Evolutionary conservation across 2,797 vertebrate species (phyloP).

Genomic region (Phrynocephalus forsythii): DNA sequence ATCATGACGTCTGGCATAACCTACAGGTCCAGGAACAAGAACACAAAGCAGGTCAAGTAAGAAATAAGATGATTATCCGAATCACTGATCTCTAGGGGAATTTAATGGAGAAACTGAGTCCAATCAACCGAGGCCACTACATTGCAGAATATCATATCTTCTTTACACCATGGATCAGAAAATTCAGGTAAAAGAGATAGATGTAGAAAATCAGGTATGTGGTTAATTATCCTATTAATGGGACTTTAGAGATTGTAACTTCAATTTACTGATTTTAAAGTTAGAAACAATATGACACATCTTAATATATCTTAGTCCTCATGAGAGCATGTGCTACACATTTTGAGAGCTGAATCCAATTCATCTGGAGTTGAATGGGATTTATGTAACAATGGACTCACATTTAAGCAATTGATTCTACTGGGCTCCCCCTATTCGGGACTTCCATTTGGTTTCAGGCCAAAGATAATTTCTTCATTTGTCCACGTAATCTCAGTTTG

Average conservation of each 20-base stretch:
- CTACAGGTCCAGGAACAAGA: neutral
- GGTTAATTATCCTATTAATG: neutral
- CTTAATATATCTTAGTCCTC: neutral
- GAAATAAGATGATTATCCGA: neutral
- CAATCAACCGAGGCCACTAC: neutral
- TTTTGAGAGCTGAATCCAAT: neutral
- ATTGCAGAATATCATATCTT: neutral
- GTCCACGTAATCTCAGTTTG: too few relatives aligned
- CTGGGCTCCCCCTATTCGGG: too few relatives aligned
- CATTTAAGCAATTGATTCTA: too few relatives aligned
- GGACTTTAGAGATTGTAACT: neutral
- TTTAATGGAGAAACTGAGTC: neutral
- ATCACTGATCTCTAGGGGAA: neutral
- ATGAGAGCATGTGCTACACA: neutral
- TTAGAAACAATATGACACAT: neutral
- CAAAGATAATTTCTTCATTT: too few relatives aligned
- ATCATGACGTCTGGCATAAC: neutral
- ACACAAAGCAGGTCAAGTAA: neutral
- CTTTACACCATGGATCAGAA: neutral
- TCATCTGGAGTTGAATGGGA: too few relatives aligned
- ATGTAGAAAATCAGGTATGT: neutral
- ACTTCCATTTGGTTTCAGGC: too few relatives aligned
- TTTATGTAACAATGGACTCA: too few relatives aligned
- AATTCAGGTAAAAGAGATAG: neutral
- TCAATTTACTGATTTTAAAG: neutral